phyloP scores from a whole-genome alignment of 1,140 invertebrate species.

The Marisa cornuarietis region DNA sequence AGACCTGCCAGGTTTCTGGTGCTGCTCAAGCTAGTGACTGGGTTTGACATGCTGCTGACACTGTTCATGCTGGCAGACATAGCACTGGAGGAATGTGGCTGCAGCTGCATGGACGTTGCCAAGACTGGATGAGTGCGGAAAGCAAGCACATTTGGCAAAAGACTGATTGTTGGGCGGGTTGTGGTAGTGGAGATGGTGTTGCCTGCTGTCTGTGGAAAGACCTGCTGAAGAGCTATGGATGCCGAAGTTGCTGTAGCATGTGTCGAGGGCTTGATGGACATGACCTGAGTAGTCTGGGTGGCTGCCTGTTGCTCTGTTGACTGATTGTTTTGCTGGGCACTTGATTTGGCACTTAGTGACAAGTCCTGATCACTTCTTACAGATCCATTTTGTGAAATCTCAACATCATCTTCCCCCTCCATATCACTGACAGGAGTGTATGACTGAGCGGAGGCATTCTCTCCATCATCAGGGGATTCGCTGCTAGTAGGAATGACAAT shows the following conservation, averaged over 20 bases:
- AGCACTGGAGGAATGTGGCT: background rate
- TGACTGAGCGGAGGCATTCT: constrained; percentile 20
- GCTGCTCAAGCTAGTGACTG: background rate
- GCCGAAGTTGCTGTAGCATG: constrained; percentile 16
- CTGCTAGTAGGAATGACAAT: constrained; percentile 38
- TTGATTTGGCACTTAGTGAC: background rate
- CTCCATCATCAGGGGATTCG: constrained; percentile 21
- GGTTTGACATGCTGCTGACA: background rate
- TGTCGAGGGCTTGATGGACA: background rate
- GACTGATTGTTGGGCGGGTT: constrained; percentile 20
- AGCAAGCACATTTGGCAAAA: constrained; percentile 17
- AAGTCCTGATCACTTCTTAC: constrained; percentile 14
- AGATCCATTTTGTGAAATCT: constrained; percentile 21
- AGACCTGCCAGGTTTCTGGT: background rate
- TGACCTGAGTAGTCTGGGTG: constrained; percentile 19
- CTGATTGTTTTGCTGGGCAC: background rate
- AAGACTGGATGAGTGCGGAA: constrained; percentile 24
- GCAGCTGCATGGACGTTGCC: constrained; percentile 5
- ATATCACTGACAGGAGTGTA: constrained; percentile 19
- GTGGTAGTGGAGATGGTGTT: constrained; percentile 9
- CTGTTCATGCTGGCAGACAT: background rate
- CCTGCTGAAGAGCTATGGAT: background rate
- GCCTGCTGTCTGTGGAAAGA: background rate
- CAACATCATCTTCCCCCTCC: constrained; percentile 30
- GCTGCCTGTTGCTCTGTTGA: constrained; percentile 12